phyloP scores from a whole-genome alignment of 2,888 invertebrate species.

The Pristionchus mayeri region DNA sequence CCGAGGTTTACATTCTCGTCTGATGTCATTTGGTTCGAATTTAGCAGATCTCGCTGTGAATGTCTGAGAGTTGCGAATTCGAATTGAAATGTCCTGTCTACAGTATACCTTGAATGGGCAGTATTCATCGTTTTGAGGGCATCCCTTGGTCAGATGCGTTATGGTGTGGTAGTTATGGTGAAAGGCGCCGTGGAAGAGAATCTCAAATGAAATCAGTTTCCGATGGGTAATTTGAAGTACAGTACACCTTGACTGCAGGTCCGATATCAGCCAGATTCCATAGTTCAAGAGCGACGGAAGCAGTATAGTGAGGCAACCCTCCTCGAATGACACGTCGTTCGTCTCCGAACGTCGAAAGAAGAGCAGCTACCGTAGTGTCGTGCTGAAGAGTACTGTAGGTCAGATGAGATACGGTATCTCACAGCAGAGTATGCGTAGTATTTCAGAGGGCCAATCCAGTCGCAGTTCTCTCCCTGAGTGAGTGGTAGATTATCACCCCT shows the following conservation, averaged over 20 bases:
- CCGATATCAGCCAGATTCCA: slow-evolving; percentile 66
- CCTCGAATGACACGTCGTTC: slow-evolving; percentile 70
- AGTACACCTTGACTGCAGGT: slow-evolving; percentile 62
- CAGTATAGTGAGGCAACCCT: slow-evolving; percentile 72
- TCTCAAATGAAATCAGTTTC: slow-evolving; percentile 50
- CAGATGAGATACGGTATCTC: slow-evolving; percentile 41
- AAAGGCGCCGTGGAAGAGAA: slow-evolving; percentile 71
- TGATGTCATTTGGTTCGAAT: slow-evolving; percentile 42
- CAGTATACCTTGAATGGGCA: slow-evolving; percentile 61
- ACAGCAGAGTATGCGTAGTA: slow-evolving; percentile 74
- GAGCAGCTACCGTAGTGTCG: slow-evolving; percentile 72
- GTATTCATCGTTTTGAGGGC: slow-evolving; percentile 63
- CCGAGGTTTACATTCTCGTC: slow-evolving; percentile 8
- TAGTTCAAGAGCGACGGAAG: slow-evolving; percentile 70
- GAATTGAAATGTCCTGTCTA: not conserved
- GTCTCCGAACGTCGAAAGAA: slow-evolving; percentile 72
- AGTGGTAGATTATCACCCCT: not conserved
- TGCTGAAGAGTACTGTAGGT: slow-evolving; percentile 61
- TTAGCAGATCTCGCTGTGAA: slow-evolving; percentile 37
- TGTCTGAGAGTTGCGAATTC: not conserved
- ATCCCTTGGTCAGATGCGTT: slow-evolving; percentile 68
- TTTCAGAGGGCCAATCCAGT: slow-evolving; percentile 65
- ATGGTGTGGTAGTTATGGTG: slow-evolving; percentile 69
- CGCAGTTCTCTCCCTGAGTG: slow-evolving; percentile 56
- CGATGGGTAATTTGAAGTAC: not conserved